Evolutionary conservation across 1,140 invertebrate genomes (phyloP).

Genomic region (Saxidomus purpurata): DNA sequence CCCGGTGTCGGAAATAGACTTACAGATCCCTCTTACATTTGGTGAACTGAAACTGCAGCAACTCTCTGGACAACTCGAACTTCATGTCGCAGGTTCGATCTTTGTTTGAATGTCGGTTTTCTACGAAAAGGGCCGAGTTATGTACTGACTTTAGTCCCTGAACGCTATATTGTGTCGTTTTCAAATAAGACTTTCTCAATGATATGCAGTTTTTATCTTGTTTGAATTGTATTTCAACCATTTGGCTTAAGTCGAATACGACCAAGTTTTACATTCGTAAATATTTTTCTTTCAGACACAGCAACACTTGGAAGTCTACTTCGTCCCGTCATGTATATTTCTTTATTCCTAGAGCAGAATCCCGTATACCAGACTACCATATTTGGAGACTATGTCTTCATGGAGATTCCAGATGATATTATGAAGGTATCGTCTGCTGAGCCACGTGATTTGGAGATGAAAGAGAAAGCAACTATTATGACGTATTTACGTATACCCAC

Average conservation of each 20-base stretch:
- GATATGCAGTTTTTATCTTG: no score
- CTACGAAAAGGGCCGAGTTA: no score
- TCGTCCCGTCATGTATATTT: constrained; percentile 6
- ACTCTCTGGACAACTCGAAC: background rate
- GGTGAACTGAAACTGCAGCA: background rate
- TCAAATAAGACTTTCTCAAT: no score
- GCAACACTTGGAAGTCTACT: background rate
- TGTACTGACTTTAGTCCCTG: no score
- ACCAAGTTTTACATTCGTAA: no score
- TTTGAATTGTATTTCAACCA: no score
- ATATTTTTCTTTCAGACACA: background rate
- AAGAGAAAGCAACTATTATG: background rate
- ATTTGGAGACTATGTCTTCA: constrained; percentile 19
- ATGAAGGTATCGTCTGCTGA: background rate
- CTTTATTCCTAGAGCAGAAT: background rate
- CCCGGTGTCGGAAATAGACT: background rate
- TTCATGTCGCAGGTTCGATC: background rate
- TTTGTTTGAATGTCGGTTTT: no score
- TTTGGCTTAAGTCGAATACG: no score
- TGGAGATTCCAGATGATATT: constrained; percentile 1
- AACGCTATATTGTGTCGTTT: no score
- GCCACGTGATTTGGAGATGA: background rate
- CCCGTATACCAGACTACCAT: background rate
- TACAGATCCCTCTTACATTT: background rate
- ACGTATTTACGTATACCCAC: background rate